These are phyloP conservation scores for Selene dorsalis DNA, from an alignment of 2,797 vertebrate species.

Conservation along the genomic window DNA sequence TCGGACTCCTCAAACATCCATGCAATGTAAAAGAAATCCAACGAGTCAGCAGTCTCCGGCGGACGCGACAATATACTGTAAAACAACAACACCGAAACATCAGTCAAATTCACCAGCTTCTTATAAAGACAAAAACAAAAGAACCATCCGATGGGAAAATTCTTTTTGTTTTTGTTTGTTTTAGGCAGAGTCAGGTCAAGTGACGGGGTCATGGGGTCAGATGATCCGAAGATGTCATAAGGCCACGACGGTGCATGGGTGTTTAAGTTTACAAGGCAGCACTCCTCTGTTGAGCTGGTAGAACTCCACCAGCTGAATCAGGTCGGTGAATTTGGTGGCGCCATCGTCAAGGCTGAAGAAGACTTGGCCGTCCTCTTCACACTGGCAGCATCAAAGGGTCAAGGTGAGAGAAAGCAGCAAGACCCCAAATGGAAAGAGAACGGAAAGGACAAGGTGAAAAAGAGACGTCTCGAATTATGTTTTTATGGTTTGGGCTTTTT, in stretches of 20 bases:
- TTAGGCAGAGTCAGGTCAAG: constrained; percentile 80
- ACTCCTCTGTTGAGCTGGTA: constrained; percentile 99
- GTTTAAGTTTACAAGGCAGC: constrained; percentile 98
- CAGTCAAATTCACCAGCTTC: constrained; percentile 81
- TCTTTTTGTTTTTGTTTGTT: constrained; percentile 65
- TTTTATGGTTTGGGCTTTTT: not conserved
- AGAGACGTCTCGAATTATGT: not conserved
- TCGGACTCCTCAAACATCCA: constrained; percentile 61
- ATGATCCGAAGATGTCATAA: constrained; percentile 91
- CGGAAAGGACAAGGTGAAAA: not conserved
- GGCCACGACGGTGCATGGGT: constrained; percentile 97
- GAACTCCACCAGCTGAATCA: constrained; percentile 99
- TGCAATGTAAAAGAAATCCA: constrained; percentile 57
- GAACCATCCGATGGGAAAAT: constrained; percentile 39
- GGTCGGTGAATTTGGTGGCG: constrained; percentile 97
- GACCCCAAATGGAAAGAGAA: not conserved
- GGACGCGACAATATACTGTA: constrained; percentile 52
- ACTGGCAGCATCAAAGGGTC: constrained; percentile 79
- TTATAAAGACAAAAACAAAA: constrained; percentile 64
- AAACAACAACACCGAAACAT: constrained; percentile 63
- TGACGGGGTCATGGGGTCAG: constrained; percentile 80
- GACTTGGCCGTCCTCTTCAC: constrained; percentile 95
- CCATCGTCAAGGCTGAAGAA: constrained; percentile 99
- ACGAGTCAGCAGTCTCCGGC: constrained; percentile 67
- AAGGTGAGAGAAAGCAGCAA: constrained; percentile 53